These are phyloP conservation scores for Eospalax fontanierii DNA, from an alignment of 2,797 vertebrate species.

Conservation along the genomic window DNA sequence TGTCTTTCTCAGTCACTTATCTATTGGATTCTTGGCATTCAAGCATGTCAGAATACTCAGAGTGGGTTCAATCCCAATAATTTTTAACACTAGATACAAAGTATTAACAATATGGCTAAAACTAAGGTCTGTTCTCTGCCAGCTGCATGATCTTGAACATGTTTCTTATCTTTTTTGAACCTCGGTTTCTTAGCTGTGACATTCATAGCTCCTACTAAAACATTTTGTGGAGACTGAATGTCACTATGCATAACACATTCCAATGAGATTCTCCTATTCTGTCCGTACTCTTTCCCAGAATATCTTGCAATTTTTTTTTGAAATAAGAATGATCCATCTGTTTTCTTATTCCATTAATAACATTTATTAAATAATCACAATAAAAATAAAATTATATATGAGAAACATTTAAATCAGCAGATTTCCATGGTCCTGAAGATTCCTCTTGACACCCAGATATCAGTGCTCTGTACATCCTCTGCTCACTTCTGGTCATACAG, in stretches of 20 bases:
- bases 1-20: neutral
- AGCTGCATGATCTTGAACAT: neutral
- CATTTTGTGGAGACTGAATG: neutral
- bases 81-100: neutral
- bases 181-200: neutral
- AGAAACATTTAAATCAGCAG: neutral
- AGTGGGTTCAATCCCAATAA: neutral
- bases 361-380: neutral
- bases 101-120: neutral
- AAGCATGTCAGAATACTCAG: neutral
- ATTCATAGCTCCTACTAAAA: neutral
- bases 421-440: neutral
- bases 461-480: neutral
- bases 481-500: neutral
- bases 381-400: neutral
- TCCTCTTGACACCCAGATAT: neutral
- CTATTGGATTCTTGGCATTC: neutral
- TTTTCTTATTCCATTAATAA: neutral
- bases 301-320: neutral
- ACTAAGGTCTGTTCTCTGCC: neutral
- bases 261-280: neutral
- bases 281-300: neutral
- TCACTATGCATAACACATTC: neutral
- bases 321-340: neutral
- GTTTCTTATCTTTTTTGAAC: neutral